A percentile compares a stretch with the other conserved stretches of the same genome.
Conservation (phyloP, 1,140 invertebrate genomes). For the Camponotus floridanus region DNA sequence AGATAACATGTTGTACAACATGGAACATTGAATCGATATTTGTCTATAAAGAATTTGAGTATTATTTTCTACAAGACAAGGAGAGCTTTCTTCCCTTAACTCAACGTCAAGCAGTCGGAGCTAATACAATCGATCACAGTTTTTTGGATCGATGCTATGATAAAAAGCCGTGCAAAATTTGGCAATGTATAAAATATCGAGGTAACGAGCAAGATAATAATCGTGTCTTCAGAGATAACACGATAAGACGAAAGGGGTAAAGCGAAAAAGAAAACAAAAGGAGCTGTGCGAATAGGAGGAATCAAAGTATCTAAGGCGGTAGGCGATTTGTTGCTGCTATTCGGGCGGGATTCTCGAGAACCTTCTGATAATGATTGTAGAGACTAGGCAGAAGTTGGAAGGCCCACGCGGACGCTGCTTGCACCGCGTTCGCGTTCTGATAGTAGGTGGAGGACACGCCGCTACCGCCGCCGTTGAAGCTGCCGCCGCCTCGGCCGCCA, state of each 20-base stretch:
- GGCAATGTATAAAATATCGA: not conserved
- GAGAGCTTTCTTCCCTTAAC: not conserved
- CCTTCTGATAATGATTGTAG: constrained; percentile 94
- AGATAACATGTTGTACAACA: not conserved
- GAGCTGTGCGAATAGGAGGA: constrained; percentile 4
- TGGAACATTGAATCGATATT: constrained; percentile 2
- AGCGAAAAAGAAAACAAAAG: not conserved
- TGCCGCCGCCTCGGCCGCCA: not conserved
- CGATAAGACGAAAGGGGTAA: not conserved
- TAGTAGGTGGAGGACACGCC: constrained; percentile 69
- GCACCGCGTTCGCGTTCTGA: constrained; percentile 84
- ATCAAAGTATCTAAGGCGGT: constrained; percentile 18
- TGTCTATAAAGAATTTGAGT: not conserved
- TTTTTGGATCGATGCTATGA: constrained; percentile 21
- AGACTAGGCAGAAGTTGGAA: constrained; percentile 94
- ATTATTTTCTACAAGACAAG: not conserved
- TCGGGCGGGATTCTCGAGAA: constrained; percentile 81
- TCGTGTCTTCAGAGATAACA: constrained; percentile 16
- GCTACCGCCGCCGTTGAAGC: constrained; percentile 22
- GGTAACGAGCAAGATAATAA: not conserved
- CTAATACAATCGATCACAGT: not conserved
- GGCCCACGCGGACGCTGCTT: constrained; percentile 90
- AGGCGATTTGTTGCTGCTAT: constrained; percentile 30
- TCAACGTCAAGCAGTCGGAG: constrained; percentile 20
- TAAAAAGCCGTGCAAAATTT: constrained; percentile 38